phyloP scores from a whole-genome alignment of 2,888 invertebrate genomes.

The Gonocerus acuteangulatus region DNA sequence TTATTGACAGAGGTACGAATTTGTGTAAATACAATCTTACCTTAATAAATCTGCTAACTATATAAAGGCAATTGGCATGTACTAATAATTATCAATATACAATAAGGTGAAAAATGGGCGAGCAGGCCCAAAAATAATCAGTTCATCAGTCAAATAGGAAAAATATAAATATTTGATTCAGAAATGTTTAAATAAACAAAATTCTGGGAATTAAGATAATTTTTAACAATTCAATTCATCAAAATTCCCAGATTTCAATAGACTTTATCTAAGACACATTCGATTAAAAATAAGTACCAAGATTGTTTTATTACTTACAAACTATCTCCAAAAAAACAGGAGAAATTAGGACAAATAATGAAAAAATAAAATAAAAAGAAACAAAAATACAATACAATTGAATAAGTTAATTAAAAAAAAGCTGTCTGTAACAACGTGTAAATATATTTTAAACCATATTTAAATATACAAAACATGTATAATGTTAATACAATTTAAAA shows the following conservation, averaged over 20 bases:
- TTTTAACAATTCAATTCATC: not conserved
- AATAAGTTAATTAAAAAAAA: constrained; percentile 29
- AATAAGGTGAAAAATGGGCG: constrained; percentile 16
- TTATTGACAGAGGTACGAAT: constrained; percentile 37
- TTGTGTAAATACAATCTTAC: constrained; percentile 37
- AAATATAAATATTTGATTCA: constrained; percentile 22
- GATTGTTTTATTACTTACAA: constrained; percentile 30
- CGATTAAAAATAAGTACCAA: constrained; percentile 34
- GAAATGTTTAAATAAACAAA: not conserved
- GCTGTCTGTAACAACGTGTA: constrained; percentile 15
- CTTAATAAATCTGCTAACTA: constrained; percentile 34
- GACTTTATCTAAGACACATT: constrained; percentile 8
- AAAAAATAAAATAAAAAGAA: too few species aligned
- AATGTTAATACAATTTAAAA: constrained; percentile 22
- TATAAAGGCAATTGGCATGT: constrained; percentile 38
- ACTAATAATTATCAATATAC: constrained; percentile 32
- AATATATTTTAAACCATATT: constrained; percentile 14
- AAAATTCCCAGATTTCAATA: constrained; percentile 9
- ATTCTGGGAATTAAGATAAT: not conserved
- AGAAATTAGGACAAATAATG: constrained; percentile 11
- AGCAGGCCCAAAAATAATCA: constrained; percentile 8
- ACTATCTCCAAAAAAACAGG: constrained; percentile 23
- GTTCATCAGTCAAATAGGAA: constrained; percentile 19
- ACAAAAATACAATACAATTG: constrained; percentile 24
- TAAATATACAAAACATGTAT: constrained; percentile 21